These are phyloP conservation scores for Cettia cetti DNA, from an alignment of 2,113 vertebrate species.

Conservation along the genomic window DNA sequence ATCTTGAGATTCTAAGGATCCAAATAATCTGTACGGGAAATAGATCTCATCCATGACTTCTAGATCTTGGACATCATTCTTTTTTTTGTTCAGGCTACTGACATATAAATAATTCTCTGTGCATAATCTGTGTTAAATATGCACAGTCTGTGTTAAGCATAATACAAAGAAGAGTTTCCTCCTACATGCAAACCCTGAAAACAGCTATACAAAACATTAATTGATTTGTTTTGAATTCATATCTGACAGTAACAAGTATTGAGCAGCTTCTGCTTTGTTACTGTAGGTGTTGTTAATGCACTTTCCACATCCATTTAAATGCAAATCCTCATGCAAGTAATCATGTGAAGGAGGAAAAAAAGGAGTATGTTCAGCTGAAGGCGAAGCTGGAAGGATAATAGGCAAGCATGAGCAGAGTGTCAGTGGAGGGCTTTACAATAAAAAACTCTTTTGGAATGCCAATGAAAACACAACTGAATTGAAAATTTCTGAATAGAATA, in stretches of 20 bases:
- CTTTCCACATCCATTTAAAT: conserved; percentile 75
- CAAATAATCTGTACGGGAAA: not conserved
- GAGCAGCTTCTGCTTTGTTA: conserved; percentile 57
- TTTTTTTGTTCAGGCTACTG: not conserved
- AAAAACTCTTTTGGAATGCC: conserved; percentile 19
- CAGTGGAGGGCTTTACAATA: conserved; percentile 43
- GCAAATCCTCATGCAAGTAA: conserved; percentile 75
- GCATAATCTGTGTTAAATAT: conserved; percentile 32
- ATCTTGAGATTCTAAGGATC: not conserved
- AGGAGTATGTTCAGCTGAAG: conserved; percentile 56
- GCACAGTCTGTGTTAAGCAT: conserved; percentile 17
- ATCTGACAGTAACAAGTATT: conserved; percentile 57
- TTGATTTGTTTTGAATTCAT: conserved; percentile 53
- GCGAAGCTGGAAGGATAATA: conserved; percentile 68
- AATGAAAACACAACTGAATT: conserved; percentile 45
- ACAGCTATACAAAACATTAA: conserved; percentile 45
- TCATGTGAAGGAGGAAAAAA: conserved; percentile 49
- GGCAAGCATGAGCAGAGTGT: conserved; percentile 56
- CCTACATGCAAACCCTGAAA: conserved; percentile 53
- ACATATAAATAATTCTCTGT: not conserved
- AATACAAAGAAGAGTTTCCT: conserved; percentile 48
- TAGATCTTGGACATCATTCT: not conserved
- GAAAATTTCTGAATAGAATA: conserved; percentile 51
- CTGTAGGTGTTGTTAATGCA: conserved; percentile 70
- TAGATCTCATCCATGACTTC: not conserved